phyloP scores from a whole-genome alignment of 1,140 invertebrate genomes.

The Coboldia fuscipes region DNA sequence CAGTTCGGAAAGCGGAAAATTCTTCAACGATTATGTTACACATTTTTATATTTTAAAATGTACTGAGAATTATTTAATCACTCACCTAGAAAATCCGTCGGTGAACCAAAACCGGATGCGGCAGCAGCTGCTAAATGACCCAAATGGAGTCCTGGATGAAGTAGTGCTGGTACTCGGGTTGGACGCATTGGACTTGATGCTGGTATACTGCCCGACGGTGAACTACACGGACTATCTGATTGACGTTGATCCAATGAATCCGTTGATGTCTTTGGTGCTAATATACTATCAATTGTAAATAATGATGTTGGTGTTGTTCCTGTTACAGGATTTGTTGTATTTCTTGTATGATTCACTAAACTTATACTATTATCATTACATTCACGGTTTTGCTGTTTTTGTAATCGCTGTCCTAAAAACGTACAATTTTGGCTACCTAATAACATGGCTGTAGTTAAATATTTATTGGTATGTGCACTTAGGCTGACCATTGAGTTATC shows the following conservation, averaged over 20 bases:
- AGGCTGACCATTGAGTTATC: too few species aligned
- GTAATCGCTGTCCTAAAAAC: slow-evolving; percentile 16
- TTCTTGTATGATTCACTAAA: neutral
- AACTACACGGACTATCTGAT: slow-evolving; percentile 11
- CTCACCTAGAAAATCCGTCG: slow-evolving; percentile 56
- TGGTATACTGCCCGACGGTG: slow-evolving; percentile 15
- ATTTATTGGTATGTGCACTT: too few species aligned
- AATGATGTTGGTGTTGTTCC: slow-evolving; percentile 35
- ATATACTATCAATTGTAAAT: slow-evolving; percentile 62
- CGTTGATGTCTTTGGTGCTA: slow-evolving; percentile 30
- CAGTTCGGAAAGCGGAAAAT: too few species aligned
- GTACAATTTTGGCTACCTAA: slow-evolving; percentile 19
- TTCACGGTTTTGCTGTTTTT: slow-evolving; percentile 6
- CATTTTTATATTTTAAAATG: too few species aligned
- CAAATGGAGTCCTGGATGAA: slow-evolving; percentile 26
- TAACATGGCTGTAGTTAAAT: slow-evolving; percentile 19
- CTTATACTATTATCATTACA: neutral
- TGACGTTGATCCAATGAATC: slow-evolving; percentile 8
- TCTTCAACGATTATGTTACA: too few species aligned
- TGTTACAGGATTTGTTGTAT: slow-evolving; percentile 14
- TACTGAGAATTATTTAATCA: slow-evolving; percentile 3
- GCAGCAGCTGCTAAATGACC: slow-evolving; percentile 30
- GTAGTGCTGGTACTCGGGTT: slow-evolving; percentile 21
- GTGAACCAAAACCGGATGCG: slow-evolving; percentile 25
- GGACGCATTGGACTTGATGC: slow-evolving; percentile 24